Percentiles rank a stretch among this genome's conserved stretches.
Conservation (phyloP, 1,140 invertebrate species). For the Pygmarrhopalites habei region DNA sequence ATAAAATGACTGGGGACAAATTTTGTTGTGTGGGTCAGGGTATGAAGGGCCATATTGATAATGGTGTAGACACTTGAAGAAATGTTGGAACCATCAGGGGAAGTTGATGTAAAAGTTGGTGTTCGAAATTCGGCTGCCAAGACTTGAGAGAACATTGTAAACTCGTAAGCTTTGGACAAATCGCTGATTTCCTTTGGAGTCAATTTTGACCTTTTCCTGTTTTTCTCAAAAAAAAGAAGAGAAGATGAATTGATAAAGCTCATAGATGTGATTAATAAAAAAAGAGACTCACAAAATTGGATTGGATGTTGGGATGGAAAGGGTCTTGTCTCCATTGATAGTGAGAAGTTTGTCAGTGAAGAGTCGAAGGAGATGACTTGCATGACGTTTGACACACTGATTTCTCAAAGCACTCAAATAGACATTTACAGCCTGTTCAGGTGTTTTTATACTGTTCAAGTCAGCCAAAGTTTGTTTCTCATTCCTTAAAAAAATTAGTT, state of each 20-base stretch:
- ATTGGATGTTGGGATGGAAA: neutral
- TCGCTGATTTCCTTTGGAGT: neutral
- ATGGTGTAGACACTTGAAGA: neutral
- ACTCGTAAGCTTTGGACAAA: constrained; percentile 7
- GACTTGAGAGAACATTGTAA: constrained; percentile 2
- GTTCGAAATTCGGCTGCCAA: neutral
- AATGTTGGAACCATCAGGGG: constrained; percentile 5
- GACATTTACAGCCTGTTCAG: neutral
- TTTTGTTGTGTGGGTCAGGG: neutral
- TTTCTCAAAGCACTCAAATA: neutral
- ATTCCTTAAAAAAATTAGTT: too few relatives aligned
- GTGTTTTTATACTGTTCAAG: neutral
- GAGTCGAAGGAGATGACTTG: neutral
- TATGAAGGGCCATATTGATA: neutral
- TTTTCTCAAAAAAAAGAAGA: neutral
- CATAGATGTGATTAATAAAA: too few relatives aligned
- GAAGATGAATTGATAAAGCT: too few relatives aligned
- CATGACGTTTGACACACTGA: neutral
- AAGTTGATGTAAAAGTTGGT: neutral
- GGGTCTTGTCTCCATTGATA: neutral
- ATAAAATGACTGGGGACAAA: neutral
- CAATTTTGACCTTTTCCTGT: constrained; percentile 1
- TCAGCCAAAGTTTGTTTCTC: neutral
- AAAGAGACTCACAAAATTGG: neutral
- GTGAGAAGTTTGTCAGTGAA: neutral